Evolutionary conservation across 2,113 vertebrate species (phyloP).

Genomic region (Pangasianodon gigas): DNA sequence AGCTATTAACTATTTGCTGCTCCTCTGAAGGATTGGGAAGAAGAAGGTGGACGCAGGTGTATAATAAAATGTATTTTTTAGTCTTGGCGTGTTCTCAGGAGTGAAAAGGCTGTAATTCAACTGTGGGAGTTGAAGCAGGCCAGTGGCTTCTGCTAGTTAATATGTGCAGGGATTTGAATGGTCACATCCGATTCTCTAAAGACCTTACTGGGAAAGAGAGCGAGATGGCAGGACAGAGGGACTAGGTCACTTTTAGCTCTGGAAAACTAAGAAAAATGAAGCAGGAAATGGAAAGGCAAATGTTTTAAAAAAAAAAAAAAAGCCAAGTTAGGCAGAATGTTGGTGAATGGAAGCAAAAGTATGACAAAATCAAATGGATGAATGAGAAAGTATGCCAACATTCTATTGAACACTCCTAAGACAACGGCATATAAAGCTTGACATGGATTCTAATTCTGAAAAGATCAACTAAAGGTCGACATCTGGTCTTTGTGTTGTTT

Average conservation of each 20-base stretch:
- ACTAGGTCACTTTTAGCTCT: background rate
- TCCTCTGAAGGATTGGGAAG: background rate
- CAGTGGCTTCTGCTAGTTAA: slow-evolving; percentile 63
- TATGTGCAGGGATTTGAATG: slow-evolving; percentile 64
- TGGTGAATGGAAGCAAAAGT: background rate
- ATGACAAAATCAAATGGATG: background rate
- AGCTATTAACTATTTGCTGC: background rate
- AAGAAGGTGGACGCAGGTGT: slow-evolving; percentile 14
- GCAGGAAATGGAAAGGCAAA: slow-evolving; percentile 2
- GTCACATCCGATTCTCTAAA: slow-evolving; percentile 53
- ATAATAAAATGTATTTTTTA: slow-evolving; percentile 52
- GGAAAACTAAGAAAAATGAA: slow-evolving; percentile 22
- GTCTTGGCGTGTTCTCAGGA: too few species aligned
- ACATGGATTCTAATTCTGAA: background rate
- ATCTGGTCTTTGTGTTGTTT: background rate
- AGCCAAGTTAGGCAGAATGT: background rate
- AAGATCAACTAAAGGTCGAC: slow-evolving; percentile 4
- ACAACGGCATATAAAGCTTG: background rate
- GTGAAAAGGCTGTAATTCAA: slow-evolving; percentile 55
- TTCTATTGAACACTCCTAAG: background rate
- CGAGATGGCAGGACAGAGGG: background rate
- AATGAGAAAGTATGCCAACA: background rate
- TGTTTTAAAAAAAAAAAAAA: background rate
- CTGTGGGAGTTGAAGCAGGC: slow-evolving; percentile 55
- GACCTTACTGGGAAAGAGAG: slow-evolving; percentile 49